phyloP scores from a whole-genome alignment of 2,113 vertebrate genomes.

The Eurypyga helias region DNA sequence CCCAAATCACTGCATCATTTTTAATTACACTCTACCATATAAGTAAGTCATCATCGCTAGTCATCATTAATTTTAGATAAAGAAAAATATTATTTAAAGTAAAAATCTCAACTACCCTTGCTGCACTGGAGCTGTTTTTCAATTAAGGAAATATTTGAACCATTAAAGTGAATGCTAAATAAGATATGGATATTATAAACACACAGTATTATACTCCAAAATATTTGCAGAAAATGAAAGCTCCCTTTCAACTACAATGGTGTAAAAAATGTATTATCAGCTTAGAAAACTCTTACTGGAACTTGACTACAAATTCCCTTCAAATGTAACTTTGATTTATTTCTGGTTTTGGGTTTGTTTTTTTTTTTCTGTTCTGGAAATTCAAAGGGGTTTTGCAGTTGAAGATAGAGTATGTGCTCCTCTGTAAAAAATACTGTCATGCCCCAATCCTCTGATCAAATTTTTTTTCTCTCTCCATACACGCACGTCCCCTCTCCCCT shows the following conservation, averaged over 20 bases:
- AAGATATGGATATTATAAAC: background rate
- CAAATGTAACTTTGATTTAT: background rate
- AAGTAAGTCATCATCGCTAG: background rate
- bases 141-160: slow-evolving; percentile 41
- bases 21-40: slow-evolving; percentile 3
- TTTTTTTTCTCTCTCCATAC: background rate
- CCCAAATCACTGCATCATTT: background rate
- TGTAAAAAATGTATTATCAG: background rate
- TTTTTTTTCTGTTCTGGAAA: background rate
- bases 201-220: background rate
- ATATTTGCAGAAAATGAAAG: background rate
- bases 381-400: background rate
- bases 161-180: slow-evolving; percentile 16
- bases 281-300: background rate
- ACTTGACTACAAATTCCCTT: background rate
- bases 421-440: background rate
- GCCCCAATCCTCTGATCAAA: background rate
- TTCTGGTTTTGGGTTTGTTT: background rate
- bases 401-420: background rate
- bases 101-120: slow-evolving; percentile 11
- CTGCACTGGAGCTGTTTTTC: slow-evolving; percentile 10
- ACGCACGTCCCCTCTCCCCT: no score
- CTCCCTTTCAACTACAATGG: background rate
- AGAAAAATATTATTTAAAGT: slow-evolving; percentile 33
- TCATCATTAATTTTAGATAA: slow-evolving; percentile 20